phyloP scores from a whole-genome alignment of 2,797 vertebrate genomes.

The Oreochromis grahami region DNA sequence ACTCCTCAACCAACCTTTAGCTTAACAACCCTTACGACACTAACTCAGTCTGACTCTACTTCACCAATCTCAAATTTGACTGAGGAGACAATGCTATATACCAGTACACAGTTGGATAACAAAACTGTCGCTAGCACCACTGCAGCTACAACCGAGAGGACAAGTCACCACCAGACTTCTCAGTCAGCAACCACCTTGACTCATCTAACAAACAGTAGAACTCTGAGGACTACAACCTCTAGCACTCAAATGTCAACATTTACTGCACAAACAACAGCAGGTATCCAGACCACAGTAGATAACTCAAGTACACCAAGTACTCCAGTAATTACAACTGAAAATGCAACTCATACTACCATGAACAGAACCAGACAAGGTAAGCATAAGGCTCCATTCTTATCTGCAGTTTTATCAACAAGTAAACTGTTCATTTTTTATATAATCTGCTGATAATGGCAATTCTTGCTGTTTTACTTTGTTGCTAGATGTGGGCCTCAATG shows the following conservation, averaged over 20 bases:
- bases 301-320: slow-evolving; percentile 10
- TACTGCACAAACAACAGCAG: background rate
- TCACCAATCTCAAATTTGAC: background rate
- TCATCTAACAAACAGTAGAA: background rate
- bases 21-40: background rate
- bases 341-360: background rate
- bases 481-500: slow-evolving; percentile 40
- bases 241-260: background rate
- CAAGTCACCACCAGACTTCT: slow-evolving; percentile 2
- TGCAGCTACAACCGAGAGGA: background rate
- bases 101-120: background rate
- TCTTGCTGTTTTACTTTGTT: background rate
- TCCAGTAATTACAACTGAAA: background rate
- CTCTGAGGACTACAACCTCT: background rate
- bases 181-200: slow-evolving; percentile 10
- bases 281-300: slow-evolving; percentile 4
- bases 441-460: background rate
- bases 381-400: background rate
- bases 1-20: background rate
- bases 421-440: background rate
- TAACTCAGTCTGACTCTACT: background rate
- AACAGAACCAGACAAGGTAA: slow-evolving; percentile 41
- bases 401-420: background rate
- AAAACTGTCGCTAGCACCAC: background rate
- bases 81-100: background rate